Percentiles rank a stretch among this genome's conserved stretches.
Evolutionary conservation across 2,113 vertebrate species (phyloP).

Genomic region (Melanerpes formicivorus): DNA sequence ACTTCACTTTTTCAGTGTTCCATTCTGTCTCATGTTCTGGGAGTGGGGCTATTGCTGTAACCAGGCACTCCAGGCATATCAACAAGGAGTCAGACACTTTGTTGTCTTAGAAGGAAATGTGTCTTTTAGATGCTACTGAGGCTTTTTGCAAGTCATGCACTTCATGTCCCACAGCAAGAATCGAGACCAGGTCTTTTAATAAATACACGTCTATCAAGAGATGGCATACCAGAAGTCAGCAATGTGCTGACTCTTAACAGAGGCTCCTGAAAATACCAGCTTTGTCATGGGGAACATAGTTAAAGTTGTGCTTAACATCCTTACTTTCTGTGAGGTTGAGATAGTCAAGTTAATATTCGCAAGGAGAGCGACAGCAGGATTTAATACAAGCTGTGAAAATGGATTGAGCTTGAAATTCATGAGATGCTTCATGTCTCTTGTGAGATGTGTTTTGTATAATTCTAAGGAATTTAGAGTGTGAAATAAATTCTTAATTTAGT

Average conservation of each 20-base stretch:
- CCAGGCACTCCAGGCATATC: too few relatives aligned
- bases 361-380: not conserved
- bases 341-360: not conserved
- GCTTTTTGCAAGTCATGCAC: not conserved
- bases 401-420: not conserved
- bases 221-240: not conserved
- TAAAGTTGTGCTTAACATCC: not conserved
- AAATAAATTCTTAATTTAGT: not conserved
- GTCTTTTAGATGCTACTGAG: not conserved
- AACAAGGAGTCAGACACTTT: accelerated
- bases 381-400: slow-evolving; percentile 16
- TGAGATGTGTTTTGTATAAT: not conserved
- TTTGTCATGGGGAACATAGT: not conserved
- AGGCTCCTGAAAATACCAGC: not conserved
- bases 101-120: not conserved
- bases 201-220: not conserved
- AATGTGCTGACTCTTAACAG: not conserved
- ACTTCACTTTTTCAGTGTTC: not conserved
- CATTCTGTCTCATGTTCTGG: not conserved
- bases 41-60: not conserved
- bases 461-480: not conserved
- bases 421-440: not conserved
- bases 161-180: not conserved
- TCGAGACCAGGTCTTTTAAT: not conserved
- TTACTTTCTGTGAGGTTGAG: slow-evolving; percentile 1